A percentile compares a stretch with the other conserved stretches of the same genome.
Conservation (phyloP, 2,113 vertebrate genomes). For the Arenaria interpres region DNA sequence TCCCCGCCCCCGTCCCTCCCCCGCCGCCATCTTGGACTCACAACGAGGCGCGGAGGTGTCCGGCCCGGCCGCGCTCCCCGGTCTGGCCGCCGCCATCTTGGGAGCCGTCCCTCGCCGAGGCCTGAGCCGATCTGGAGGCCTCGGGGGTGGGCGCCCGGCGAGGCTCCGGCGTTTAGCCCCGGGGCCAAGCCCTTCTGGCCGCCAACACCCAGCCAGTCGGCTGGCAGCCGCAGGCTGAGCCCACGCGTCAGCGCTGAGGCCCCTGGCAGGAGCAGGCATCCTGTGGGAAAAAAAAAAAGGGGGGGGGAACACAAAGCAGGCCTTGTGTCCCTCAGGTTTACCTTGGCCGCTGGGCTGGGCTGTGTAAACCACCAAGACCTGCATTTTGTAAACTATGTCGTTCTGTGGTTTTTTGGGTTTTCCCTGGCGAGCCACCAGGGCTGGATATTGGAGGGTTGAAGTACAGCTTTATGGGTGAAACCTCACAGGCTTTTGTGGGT, state of each 20-base stretch:
- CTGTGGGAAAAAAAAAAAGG: fast-evolving
- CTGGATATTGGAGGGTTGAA: background rate
- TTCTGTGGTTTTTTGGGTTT: background rate
- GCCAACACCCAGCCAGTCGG: too few species aligned
- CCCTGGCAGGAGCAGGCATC: background rate
- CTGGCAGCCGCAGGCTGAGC: background rate
- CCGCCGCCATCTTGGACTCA: conserved; percentile 42
- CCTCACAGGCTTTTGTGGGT: background rate
- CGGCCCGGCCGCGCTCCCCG: fast-evolving
- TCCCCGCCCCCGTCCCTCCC: conserved; percentile 52
- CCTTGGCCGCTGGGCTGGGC: background rate
- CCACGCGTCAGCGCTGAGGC: fast-evolving
- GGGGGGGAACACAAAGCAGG: fast-evolving
- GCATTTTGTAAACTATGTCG: fast-evolving
- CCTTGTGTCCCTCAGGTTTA: fast-evolving
- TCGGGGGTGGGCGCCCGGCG: fast-evolving
- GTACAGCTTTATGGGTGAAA: too few species aligned
- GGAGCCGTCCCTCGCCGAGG: background rate
- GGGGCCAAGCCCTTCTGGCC: too few species aligned
- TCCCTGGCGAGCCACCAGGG: background rate
- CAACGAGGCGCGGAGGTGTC: background rate
- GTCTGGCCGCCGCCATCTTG: background rate
- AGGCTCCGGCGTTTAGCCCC: fast-evolving
- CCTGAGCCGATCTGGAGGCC: background rate
- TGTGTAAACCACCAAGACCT: fast-evolving